These are phyloP conservation scores for Pseudomyrmex concolor DNA, from an alignment of 1,140 invertebrate species.

Conservation along the genomic window DNA sequence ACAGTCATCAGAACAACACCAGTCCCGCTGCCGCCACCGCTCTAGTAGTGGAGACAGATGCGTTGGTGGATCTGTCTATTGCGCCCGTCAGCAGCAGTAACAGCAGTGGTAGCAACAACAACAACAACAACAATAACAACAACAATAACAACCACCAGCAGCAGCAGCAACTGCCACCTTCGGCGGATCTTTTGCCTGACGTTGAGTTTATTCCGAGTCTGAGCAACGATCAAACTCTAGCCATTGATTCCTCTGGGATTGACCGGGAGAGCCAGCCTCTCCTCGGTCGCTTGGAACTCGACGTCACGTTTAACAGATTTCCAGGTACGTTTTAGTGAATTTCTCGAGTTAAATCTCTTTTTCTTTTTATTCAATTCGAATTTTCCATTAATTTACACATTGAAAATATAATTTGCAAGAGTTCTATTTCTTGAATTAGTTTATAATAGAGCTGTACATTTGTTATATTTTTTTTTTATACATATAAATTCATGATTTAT, in stretches of 20 bases:
- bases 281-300: constrained; percentile 91
- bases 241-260: constrained; percentile 90
- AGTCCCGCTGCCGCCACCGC: constrained; percentile 71
- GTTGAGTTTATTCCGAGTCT: constrained; percentile 81
- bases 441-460: no score
- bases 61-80: constrained; percentile 79
- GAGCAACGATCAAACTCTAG: constrained; percentile 80
- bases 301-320: constrained; percentile 92
- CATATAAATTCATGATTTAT: no score
- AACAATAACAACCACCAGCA: no score
- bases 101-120: constrained; percentile 22
- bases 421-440: no score
- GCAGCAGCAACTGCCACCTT: constrained; percentile 57
- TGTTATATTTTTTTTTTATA: no score
- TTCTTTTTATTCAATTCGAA: no score
- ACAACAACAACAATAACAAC: no score
- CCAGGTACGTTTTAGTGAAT: constrained; percentile 88
- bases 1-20: constrained; percentile 81
- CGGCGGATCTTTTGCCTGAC: constrained; percentile 79
- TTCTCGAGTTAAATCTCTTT: no score
- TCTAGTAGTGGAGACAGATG: constrained; percentile 78
- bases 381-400: no score
- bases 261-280: constrained; percentile 96
- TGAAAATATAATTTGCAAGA: no score
- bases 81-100: constrained; percentile 55